Percentiles rank a stretch among this genome's conserved stretches.
These are phyloP conservation scores for Drosophila neutralis DNA, from an alignment of 2,888 invertebrate species.

Conservation along the genomic window DNA sequence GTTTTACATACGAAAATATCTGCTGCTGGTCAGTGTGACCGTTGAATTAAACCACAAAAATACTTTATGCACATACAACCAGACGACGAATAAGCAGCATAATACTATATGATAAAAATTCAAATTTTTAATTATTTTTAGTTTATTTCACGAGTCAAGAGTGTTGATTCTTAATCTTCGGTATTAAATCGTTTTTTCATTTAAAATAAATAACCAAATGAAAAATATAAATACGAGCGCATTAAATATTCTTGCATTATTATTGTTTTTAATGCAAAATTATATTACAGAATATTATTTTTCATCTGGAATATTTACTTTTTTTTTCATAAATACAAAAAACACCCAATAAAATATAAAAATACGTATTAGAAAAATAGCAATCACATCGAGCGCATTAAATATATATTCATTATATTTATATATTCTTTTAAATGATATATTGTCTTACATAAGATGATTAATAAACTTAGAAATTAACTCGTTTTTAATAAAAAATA, in stretches of 20 bases:
- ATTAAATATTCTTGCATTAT: not conserved
- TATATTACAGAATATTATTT: accelerated
- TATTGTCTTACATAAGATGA: too few species aligned
- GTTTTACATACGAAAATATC: slow-evolving; percentile 69
- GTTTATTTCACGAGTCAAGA: too few species aligned
- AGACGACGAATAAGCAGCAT: not conserved
- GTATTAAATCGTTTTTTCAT: not conserved
- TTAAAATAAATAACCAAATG: not conserved
- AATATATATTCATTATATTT: too few species aligned
- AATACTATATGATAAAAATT: not conserved
- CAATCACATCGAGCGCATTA: not conserved
- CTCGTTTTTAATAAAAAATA: not conserved
- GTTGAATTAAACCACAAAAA: slow-evolving; percentile 19
- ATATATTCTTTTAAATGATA: too few species aligned
- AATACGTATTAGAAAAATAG: not conserved
- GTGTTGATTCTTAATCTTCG: too few species aligned
- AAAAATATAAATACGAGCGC: not conserved
- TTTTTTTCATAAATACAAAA: not conserved
- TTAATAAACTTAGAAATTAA: not conserved
- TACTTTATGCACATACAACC: not conserved
- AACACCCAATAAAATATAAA: not conserved
- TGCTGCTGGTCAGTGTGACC: slow-evolving; percentile 56
- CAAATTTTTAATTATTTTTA: not conserved
- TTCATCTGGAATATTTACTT: not conserved
- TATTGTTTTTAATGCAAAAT: not conserved